Evolutionary conservation across 2,888 invertebrate species (phyloP).

Genomic region (Apodemia duryi): DNA sequence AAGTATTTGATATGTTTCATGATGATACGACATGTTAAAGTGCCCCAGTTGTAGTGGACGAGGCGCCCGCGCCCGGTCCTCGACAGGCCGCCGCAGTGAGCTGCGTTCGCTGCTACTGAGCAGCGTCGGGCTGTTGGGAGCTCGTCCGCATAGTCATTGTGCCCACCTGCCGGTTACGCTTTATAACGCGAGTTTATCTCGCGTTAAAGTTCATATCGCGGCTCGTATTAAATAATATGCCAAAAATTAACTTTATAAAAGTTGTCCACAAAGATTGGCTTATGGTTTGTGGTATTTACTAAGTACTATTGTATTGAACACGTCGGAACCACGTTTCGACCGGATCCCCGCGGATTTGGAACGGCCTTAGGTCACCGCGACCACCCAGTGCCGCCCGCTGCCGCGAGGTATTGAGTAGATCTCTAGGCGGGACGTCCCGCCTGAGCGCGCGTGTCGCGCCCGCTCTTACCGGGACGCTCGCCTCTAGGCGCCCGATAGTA

Average conservation of each 20-base stretch:
- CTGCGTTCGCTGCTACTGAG: conserved; percentile 59
- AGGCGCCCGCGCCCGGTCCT: too few species aligned
- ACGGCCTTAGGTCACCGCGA: not conserved
- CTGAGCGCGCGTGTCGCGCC: conserved; percentile 1
- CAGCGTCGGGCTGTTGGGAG: too few species aligned
- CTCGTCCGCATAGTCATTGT: conserved; percentile 52
- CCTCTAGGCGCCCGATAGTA: conserved; percentile 52
- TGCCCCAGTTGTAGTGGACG: too few species aligned
- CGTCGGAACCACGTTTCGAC: not conserved
- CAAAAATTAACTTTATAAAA: conserved; percentile 20
- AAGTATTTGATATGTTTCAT: too few species aligned
- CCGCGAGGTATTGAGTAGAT: not conserved
- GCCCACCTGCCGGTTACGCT: conserved; percentile 65
- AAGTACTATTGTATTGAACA: not conserved
- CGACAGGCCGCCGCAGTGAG: too few species aligned
- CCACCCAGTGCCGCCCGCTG: not conserved
- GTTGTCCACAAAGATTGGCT: conserved; percentile 3
- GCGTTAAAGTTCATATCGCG: conserved; percentile 27
- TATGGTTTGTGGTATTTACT: not conserved
- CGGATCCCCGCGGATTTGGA: not conserved
- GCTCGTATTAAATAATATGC: conserved; percentile 28
- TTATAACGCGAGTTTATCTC: conserved; percentile 39
- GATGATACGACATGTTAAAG: too few species aligned
- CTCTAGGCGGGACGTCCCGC: not conserved
- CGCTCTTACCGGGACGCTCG: conserved; percentile 20